phyloP scores from a whole-genome alignment of 2,888 invertebrate genomes.

The Polylopha cassiicola region DNA sequence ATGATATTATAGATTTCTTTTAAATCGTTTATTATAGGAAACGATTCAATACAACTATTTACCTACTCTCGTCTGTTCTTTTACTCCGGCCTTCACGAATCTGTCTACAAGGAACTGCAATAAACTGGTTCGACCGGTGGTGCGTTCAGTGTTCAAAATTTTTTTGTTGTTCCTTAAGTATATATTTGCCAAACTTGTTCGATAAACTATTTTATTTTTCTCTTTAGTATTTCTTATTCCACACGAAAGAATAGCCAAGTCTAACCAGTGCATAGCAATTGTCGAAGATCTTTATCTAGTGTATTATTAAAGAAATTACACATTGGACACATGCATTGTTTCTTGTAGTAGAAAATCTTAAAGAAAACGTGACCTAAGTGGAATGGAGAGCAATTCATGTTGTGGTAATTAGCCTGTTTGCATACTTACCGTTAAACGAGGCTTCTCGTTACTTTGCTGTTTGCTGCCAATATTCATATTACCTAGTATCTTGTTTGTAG shows the following conservation, averaged over 20 bases:
- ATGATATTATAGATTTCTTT: too few species aligned
- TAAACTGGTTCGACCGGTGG: slow-evolving; percentile 34
- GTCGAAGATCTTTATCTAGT: slow-evolving; percentile 25
- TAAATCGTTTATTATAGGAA: too few species aligned
- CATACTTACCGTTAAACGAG: slow-evolving; percentile 5
- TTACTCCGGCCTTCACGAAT: slow-evolving; percentile 38
- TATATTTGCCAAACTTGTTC: neutral
- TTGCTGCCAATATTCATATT: too few species aligned
- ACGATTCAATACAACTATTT: too few species aligned
- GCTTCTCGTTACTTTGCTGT: too few species aligned
- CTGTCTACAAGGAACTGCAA: slow-evolving; percentile 31
- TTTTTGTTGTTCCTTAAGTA: slow-evolving; percentile 1
- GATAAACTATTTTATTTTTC: neutral
- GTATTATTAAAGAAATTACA: slow-evolving; percentile 16
- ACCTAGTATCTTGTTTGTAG: too few species aligned
- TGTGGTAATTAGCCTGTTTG: slow-evolving; percentile 18
- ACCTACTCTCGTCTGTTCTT: slow-evolving; percentile 9
- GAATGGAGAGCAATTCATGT: slow-evolving; percentile 4
- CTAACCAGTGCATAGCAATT: slow-evolving; percentile 28
- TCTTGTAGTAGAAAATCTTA: slow-evolving; percentile 14
- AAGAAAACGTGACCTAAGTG: slow-evolving; percentile 15
- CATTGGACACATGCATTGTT: slow-evolving; percentile 30
- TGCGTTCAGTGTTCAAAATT: slow-evolving; percentile 3
- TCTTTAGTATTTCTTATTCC: too few species aligned
- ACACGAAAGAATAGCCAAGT: slow-evolving; percentile 25